A percentile compares a stretch with the other conserved stretches of the same genome.
Evolutionary conservation across 2,888 invertebrate species (phyloP).

Genomic region (Trissoscelio sp.): DNA sequence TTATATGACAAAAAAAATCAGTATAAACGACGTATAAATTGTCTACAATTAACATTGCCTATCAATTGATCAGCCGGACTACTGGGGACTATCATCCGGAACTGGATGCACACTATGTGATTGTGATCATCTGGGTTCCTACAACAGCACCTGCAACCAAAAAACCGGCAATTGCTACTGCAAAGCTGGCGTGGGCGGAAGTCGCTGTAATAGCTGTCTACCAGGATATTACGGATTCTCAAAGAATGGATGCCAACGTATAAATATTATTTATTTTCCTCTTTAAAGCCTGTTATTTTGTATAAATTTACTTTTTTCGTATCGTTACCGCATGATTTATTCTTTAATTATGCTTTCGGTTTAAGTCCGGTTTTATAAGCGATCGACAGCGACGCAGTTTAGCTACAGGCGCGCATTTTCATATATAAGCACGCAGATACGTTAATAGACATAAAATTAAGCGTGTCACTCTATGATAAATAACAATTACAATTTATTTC

Average conservation of each 20-base stretch:
- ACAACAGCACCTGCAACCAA: constrained; percentile 88
- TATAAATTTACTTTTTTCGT: constrained; percentile 25
- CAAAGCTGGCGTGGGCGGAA: constrained; percentile 90
- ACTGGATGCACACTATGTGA: constrained; percentile 93
- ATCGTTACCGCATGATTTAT: constrained; percentile 57
- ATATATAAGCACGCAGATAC: not conserved
- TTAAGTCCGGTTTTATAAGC: constrained; percentile 54
- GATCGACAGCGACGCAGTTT: constrained; percentile 21
- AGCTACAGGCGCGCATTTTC: constrained; percentile 46
- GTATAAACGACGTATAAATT: no score
- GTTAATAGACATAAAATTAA: constrained; percentile 47
- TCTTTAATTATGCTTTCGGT: constrained; percentile 44
- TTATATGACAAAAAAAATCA: no score
- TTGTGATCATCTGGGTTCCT: constrained; percentile 90
- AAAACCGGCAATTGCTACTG: constrained; percentile 91
- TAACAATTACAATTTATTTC: constrained; percentile 30
- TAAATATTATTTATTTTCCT: constrained; percentile 78
- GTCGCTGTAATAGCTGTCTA: constrained; percentile 89
- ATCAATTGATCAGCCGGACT: constrained; percentile 75
- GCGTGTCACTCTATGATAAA: constrained; percentile 29
- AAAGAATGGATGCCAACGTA: constrained; percentile 90
- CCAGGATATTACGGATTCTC: constrained; percentile 92
- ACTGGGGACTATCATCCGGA: constrained; percentile 90
- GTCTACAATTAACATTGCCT: not conserved
- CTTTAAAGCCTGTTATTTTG: constrained; percentile 41